These are phyloP conservation scores for Leptopilina clavipes DNA, from an alignment of 1,140 invertebrate species.

Conservation along the genomic window DNA sequence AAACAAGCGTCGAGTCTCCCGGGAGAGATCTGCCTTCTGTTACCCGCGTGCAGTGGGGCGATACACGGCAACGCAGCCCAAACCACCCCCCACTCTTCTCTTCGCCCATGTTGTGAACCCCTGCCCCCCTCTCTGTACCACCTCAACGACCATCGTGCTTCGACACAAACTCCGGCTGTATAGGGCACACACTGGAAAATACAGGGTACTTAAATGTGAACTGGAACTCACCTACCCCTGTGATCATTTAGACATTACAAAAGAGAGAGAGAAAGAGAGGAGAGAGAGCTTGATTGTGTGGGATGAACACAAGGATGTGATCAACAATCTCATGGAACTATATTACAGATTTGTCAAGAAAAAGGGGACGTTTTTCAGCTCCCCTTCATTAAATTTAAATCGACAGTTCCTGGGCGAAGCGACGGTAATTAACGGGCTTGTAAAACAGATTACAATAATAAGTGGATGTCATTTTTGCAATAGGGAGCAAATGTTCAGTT, in stretches of 20 bases:
- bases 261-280: not conserved
- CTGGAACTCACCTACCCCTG: constrained; percentile 29
- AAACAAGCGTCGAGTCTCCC: constrained; percentile 75
- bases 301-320: constrained; percentile 20
- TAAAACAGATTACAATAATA: constrained; percentile 10
- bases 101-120: constrained; percentile 17
- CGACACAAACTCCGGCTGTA: constrained; percentile 46
- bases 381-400: constrained; percentile 29
- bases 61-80: constrained; percentile 58
- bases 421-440: constrained; percentile 32
- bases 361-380: not conserved
- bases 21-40: constrained; percentile 76
- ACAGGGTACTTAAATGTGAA: constrained; percentile 49
- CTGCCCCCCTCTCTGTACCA: not conserved
- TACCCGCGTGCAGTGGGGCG: constrained; percentile 70
- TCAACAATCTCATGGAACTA: constrained; percentile 5
- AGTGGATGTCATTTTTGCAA: not conserved
- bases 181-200: constrained; percentile 53
- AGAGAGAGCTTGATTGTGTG: constrained; percentile 20
- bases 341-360: not conserved
- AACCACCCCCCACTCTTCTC: constrained; percentile 35
- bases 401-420: constrained; percentile 38
- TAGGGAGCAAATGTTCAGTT: too few species aligned
- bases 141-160: constrained; percentile 48
- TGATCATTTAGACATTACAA: constrained; percentile 43